A percentile compares a stretch with the other conserved stretches of the same genome.
Evolutionary conservation across 2,888 invertebrate genomes (phyloP).

Genomic region (Zaprionus bogoriensis): DNA sequence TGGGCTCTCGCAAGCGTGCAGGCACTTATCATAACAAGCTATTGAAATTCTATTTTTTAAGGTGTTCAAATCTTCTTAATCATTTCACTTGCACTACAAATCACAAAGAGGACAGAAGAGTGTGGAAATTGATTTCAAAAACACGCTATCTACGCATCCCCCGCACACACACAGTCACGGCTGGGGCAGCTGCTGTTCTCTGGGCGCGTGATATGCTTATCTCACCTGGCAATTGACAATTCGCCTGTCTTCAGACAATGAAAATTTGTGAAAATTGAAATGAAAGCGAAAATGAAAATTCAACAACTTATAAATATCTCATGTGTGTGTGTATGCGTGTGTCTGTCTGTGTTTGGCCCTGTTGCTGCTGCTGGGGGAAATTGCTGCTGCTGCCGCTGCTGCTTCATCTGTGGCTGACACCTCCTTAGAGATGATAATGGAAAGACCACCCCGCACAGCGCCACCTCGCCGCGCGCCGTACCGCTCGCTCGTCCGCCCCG

Average conservation of each 20-base stretch:
- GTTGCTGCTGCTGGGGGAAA: constrained; percentile 6
- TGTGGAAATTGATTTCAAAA: constrained; percentile 11
- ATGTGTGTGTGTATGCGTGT: constrained; percentile 27
- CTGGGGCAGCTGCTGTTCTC: constrained; percentile 29
- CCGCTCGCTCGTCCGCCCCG: constrained; percentile 4
- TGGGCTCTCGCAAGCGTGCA: too few relatives aligned
- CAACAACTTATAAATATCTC: constrained; percentile 68
- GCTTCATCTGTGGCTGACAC: constrained; percentile 65
- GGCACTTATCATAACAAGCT: too few relatives aligned
- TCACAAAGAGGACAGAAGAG: too few relatives aligned
- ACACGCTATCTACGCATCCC: not conserved
- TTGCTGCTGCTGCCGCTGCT: constrained; percentile 30
- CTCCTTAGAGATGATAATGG: constrained; percentile 61
- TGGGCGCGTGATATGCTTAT: constrained; percentile 64
- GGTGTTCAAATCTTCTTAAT: too few relatives aligned
- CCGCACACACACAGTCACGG: too few relatives aligned
- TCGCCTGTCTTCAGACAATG: constrained; percentile 66
- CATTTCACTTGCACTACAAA: too few relatives aligned
- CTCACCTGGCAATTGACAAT: constrained; percentile 66
- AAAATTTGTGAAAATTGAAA: constrained; percentile 59
- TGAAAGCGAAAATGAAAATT: constrained; percentile 61
- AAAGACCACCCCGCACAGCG: constrained; percentile 16
- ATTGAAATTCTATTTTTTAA: too few relatives aligned
- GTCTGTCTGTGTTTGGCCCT: constrained; percentile 42
- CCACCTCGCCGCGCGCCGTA: not conserved